Conservation (phyloP, 2,888 invertebrate species). For the Orchesella flavescens region DNA sequence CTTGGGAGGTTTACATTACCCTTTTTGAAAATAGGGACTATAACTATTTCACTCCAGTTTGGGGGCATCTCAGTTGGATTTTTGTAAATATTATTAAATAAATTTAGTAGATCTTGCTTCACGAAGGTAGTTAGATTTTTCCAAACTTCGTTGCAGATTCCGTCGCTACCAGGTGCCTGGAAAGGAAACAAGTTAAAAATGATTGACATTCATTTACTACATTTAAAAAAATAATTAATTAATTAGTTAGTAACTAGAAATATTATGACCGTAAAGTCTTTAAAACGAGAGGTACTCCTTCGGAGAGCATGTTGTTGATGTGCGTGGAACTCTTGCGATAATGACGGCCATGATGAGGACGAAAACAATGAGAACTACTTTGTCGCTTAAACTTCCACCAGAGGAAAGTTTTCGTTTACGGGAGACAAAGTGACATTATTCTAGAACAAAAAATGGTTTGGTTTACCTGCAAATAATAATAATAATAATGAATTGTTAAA, state of each 20-base stretch:
- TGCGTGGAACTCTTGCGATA: background rate
- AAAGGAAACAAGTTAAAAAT: too few species aligned
- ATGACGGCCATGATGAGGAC: constrained; percentile 63
- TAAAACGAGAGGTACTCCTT: constrained; percentile 70
- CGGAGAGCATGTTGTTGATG: constrained; percentile 29
- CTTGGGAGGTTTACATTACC: background rate
- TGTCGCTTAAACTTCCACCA: constrained; percentile 64
- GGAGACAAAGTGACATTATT: constrained; percentile 69
- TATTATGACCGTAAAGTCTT: constrained; percentile 67
- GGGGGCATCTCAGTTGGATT: constrained; percentile 16
- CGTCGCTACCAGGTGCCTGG: constrained; percentile 28
- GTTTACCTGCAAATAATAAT: too few species aligned
- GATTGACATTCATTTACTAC: too few species aligned
- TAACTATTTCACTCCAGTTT: constrained; percentile 23
- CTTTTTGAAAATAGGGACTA: constrained; percentile 51
- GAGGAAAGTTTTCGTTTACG: constrained; percentile 63
- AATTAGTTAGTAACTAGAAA: too few species aligned
- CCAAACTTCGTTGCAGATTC: constrained; percentile 25
- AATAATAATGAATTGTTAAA: too few species aligned
- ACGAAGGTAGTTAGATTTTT: background rate
- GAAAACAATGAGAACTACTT: constrained; percentile 67
- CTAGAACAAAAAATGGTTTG: constrained; percentile 50
- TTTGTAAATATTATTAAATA: constrained; percentile 5
- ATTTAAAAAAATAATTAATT: too few species aligned
- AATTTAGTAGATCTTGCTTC: background rate